phyloP scores from a whole-genome alignment of 2,113 vertebrate species.

The Marcusenius ussheri region DNA sequence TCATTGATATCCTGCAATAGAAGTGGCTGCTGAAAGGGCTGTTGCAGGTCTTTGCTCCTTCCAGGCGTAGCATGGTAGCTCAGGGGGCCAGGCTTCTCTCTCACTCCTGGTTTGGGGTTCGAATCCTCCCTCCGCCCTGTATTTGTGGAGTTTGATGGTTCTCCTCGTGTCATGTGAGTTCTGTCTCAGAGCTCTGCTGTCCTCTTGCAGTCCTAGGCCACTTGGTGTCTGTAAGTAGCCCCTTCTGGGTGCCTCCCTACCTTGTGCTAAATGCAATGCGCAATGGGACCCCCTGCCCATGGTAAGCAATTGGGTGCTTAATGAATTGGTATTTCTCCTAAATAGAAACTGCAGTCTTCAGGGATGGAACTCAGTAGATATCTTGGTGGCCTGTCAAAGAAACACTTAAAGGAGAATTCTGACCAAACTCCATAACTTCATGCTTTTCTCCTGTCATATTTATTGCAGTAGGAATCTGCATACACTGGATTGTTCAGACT shows the following conservation, averaged over 20 bases:
- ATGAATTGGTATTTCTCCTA: not conserved
- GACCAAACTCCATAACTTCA: not conserved
- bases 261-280: not conserved
- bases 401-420: not conserved
- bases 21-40: not conserved
- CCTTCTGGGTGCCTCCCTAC: not conserved
- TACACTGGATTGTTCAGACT: not conserved
- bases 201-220: not conserved
- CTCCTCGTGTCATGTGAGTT: not conserved
- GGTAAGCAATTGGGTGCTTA: not conserved
- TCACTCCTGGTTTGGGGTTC: not conserved
- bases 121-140: not conserved
- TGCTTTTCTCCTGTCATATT: not conserved
- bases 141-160: not conserved
- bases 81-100: not conserved
- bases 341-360: not conserved
- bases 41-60: not conserved
- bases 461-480: not conserved
- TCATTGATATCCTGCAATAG: not conserved
- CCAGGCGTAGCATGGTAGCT: not conserved
- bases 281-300: not conserved
- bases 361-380: not conserved
- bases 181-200: not conserved
- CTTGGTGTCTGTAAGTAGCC: not conserved
- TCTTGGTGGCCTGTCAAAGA: not conserved